A percentile compares a stretch with the other conserved stretches of the same genome.
These are phyloP conservation scores for Enteromius fasciolatus DNA, from an alignment of 2,797 vertebrate genomes.

Conservation along the genomic window DNA sequence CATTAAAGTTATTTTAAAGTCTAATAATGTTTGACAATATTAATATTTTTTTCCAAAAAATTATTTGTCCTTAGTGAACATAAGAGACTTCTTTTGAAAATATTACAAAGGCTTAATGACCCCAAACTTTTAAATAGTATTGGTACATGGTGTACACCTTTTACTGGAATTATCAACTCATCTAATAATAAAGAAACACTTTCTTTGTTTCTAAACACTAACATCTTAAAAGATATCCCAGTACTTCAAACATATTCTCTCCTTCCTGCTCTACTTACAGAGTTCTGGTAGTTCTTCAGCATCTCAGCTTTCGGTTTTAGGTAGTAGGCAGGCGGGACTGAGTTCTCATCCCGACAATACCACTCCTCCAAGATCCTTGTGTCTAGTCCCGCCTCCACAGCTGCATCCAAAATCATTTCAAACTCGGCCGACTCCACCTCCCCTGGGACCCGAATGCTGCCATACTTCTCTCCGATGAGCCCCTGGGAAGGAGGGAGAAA, in stretches of 20 bases:
- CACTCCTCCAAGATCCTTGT: slow-evolving; percentile 95
- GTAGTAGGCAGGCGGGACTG: slow-evolving; percentile 97
- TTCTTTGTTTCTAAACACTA: neutral
- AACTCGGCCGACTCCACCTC: slow-evolving; percentile 97
- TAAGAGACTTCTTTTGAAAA: neutral
- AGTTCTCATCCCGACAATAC: slow-evolving; percentile 98
- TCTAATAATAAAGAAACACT: neutral
- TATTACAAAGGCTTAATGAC: neutral
- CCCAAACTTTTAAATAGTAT: neutral
- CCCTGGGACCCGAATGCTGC: slow-evolving; percentile 93
- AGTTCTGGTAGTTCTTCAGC: slow-evolving; percentile 89
- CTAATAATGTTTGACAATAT: neutral
- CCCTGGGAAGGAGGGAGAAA: slow-evolving; percentile 79
- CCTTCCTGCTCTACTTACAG: slow-evolving; percentile 73
- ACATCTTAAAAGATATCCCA: neutral
- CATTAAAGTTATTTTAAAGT: neutral
- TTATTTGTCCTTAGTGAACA: neutral
- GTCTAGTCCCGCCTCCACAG: slow-evolving; percentile 91
- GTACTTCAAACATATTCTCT: neutral
- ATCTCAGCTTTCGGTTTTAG: slow-evolving; percentile 93
- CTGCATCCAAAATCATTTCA: slow-evolving; percentile 97
- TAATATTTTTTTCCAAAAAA: neutral
- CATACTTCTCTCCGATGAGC: slow-evolving; percentile 96
- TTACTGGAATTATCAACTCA: neutral
- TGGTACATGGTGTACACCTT: neutral